Conservation (phyloP, 64 coral and sea anemone genomes). For the Dendrophyllia cribrosa region DNA sequence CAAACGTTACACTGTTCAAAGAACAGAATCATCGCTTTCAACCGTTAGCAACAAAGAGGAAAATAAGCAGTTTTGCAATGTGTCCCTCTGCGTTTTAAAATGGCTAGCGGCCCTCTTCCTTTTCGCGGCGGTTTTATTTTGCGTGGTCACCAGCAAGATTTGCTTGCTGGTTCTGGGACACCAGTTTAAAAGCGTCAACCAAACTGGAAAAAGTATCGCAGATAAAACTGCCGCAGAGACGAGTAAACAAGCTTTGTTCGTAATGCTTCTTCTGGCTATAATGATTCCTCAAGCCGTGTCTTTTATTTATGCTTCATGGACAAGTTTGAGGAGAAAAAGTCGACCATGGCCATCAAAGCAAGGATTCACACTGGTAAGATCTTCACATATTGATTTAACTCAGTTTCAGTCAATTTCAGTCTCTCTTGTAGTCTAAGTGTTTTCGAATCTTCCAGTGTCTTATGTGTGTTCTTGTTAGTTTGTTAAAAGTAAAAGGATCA, state of each 20-base stretch:
- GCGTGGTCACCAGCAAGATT: slow-evolving; percentile 42
- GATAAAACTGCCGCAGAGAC: background rate
- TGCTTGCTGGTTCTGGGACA: slow-evolving; percentile 45
- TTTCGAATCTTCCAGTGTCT: no score
- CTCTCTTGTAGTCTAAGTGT: no score
- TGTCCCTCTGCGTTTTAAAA: background rate
- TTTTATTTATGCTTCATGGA: slow-evolving; percentile 75
- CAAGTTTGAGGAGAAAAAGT: slow-evolving; percentile 64
- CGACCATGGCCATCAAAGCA: slow-evolving; percentile 76
- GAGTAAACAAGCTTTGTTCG: slow-evolving; percentile 63
- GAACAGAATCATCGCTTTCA: no score
- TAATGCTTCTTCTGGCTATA: slow-evolving; percentile 75
- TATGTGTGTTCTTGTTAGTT: no score
- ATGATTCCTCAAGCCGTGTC: slow-evolving; percentile 84
- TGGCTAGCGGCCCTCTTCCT: background rate
- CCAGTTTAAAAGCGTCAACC: background rate
- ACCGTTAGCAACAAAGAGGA: background rate
- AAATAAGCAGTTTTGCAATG: background rate
- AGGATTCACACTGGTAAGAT: slow-evolving; percentile 71
- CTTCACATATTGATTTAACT: no score
- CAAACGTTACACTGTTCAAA: no score
- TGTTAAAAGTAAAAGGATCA: no score
- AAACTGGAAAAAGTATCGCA: background rate
- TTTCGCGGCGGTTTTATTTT: background rate
- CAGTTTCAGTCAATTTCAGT: no score